Evolutionary conservation across 1,140 invertebrate species (phyloP), one percentile per base, ranked within the genome.

Genomic region (Sitobion miscanthi): DNA sequence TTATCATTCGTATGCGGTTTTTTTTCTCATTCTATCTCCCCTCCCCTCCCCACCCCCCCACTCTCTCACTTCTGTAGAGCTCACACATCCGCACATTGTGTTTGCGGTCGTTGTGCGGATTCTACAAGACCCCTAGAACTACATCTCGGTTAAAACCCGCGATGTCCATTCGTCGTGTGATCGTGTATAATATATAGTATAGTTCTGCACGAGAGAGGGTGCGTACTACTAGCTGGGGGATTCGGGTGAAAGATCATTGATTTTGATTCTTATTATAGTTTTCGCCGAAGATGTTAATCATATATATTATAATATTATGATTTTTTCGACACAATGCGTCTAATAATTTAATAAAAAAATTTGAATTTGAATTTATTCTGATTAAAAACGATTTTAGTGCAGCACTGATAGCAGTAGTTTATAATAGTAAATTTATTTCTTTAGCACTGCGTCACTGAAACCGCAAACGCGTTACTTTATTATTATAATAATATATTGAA

Each of bases 101-200:
- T 92, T 92, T 30, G 82, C 47, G 91, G 69, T 92, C 91, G 25
- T 85, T 92, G 91, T 49, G 91, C 82, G 49, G 91, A 52, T 90
- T 45, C 20, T 42, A 38, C 2, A 89, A 77, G 30, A 54, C 35
- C 83, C 83, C 38, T 86, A 42, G 83, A 45, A 86, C 21, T 30
- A 9, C 20, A 21, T n/a, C 38, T 42, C 11, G 9, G 38, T 25
- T 25, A 14, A 86, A 25, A 86, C 9, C 38, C 9, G 23, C 23
- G 4, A 45, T 86, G 3, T 8, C 62, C 14, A 77, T 77, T n/a
- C 4, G 3, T 69, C 52, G 20, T 54, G 23, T 54, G 1, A 49
- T 49, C 7, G 11, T 49, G 11, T 49, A 49, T 49, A 49, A 21
- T 21, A 23, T 49, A 54, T 54, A 54, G 17, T n/a, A 69, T 11